Conservation (phyloP, 1,140 invertebrate genomes). For the Nylanderia fulva region DNA sequence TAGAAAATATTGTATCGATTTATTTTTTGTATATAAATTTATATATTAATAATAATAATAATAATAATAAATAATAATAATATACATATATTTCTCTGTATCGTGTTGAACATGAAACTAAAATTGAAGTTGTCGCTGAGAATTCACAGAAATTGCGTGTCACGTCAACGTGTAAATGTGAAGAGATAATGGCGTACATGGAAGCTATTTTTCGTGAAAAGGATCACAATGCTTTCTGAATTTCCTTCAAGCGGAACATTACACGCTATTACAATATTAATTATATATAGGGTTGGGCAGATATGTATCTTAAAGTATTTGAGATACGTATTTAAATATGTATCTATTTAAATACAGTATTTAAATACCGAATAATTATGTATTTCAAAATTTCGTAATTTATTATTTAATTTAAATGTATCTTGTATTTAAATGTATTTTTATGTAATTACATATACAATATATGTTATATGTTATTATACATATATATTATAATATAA, state of each 20-base stretch:
- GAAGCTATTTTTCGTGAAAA: constrained; percentile 10
- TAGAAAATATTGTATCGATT: background rate
- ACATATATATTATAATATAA: too few relatives aligned
- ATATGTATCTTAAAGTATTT: too few relatives aligned
- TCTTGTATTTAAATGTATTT: too few relatives aligned
- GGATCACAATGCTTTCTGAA: background rate
- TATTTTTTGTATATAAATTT: background rate
- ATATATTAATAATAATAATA: background rate
- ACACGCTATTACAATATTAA: background rate
- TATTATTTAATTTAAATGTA: too few relatives aligned
- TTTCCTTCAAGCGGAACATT: background rate
- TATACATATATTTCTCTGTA: background rate
- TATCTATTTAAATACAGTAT: too few relatives aligned
- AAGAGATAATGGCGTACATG: constrained; percentile 23
- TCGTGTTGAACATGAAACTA: background rate
- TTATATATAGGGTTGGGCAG: too few relatives aligned
- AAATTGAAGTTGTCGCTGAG: background rate
- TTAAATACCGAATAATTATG: too few relatives aligned
- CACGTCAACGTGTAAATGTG: constrained; percentile 28
- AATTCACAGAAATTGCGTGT: constrained; percentile 46
- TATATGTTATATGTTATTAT: too few relatives aligned
- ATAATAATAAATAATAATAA: background rate
- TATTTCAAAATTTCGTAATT: too few relatives aligned
- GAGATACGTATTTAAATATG: too few relatives aligned
- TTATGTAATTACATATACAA: too few relatives aligned